phyloP scores from a whole-genome alignment of 2,797 vertebrate genomes.

The Rhabdophis nuchalis region DNA sequence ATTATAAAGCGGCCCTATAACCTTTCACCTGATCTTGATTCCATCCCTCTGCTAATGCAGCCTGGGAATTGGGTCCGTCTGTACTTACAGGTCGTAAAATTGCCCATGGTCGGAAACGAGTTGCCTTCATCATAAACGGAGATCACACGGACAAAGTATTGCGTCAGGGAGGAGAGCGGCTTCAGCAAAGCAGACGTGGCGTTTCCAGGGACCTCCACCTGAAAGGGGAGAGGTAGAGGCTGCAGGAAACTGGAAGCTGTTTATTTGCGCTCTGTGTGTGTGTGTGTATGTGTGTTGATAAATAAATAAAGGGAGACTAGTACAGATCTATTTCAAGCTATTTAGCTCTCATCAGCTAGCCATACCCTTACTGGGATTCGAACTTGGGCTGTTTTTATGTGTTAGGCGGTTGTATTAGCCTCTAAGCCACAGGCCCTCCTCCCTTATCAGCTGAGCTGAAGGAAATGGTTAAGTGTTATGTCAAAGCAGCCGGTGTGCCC shows the following conservation, averaged over 20 bases:
- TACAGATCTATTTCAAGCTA: no score
- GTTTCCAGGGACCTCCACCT: slow-evolving; percentile 81
- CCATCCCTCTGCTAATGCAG: neutral
- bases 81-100: slow-evolving; percentile 85
- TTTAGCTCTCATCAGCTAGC: no score
- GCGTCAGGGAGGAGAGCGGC: slow-evolving; percentile 84
- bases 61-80: neutral
- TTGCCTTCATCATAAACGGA: slow-evolving; percentile 77
- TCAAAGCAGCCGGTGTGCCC: no score
- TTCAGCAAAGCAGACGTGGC: slow-evolving; percentile 76
- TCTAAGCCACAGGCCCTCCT: no score
- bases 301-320: no score
- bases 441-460: no score
- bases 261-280: neutral
- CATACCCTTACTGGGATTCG: no score
- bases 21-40: neutral
- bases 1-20: neutral
- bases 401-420: no score
- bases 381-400: no score
- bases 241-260: neutral
- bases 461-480: no score
- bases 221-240: neutral
- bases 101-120: slow-evolving; percentile 78
- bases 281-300: no score
- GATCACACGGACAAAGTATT: slow-evolving; percentile 81